These are phyloP conservation scores for Orchesella flavescens DNA, from an alignment of 2,888 invertebrate genomes.

Conservation along the genomic window DNA sequence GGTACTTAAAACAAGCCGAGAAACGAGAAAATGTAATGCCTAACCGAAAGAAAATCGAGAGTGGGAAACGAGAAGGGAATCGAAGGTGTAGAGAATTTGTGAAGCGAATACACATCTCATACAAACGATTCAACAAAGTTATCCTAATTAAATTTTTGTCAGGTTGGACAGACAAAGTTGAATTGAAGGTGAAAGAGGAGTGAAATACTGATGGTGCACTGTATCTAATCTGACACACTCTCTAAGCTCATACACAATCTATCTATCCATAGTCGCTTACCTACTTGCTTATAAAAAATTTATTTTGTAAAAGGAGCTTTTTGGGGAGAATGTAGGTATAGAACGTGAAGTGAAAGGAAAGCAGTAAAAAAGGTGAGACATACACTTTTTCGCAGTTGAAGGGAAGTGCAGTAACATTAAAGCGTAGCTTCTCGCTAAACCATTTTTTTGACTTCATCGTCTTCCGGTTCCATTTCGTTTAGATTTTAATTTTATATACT, in stretches of 20 bases:
- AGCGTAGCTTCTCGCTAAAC: background rate
- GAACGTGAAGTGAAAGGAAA: background rate
- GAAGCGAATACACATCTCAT: background rate
- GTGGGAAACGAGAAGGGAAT: background rate
- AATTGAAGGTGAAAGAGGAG: background rate
- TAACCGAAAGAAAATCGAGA: too few relatives aligned
- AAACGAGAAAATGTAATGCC: background rate
- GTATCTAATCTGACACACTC: background rate
- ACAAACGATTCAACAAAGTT: slow-evolving; percentile 3
- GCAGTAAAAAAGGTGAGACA: background rate
- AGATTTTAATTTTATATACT: background rate
- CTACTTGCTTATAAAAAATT: background rate
- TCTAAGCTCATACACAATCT: background rate
- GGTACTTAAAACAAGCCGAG: background rate
- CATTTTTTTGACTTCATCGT: background rate
- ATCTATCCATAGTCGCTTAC: background rate
- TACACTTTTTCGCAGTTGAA: background rate
- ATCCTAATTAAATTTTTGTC: background rate
- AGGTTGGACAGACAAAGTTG: background rate
- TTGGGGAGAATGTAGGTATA: background rate
- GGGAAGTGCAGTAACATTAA: too few relatives aligned
- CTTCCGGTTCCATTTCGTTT: too few relatives aligned
- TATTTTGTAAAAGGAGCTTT: background rate
- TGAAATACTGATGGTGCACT: background rate
- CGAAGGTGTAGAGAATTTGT: background rate